Base-by-base conservation (phyloP, 2,888 invertebrate species). In the Cotesia congregata region DNA sequence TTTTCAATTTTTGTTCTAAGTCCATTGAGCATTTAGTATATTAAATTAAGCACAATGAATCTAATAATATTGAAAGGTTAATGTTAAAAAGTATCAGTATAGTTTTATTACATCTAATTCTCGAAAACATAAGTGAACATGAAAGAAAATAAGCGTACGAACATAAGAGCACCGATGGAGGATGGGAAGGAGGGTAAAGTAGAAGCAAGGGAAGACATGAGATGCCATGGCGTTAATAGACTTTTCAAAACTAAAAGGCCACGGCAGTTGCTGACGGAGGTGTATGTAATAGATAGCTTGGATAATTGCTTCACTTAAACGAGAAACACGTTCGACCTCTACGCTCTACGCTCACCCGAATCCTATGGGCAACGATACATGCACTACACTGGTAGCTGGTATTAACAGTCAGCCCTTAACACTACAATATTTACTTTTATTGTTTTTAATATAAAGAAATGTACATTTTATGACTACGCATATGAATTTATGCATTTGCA, bases 291-390 rank as follows among this genome's bases (percentile, higher is more conserved):
- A 86, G 88, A 88, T 87, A 88, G 86, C 86, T 86, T 84, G 85
- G 84, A 85, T 88, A 88, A 88, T 88, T 88, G 88, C 88, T 87
- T 88, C 88, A 88, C 88, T 88, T 88, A 88, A 50, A 88, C 87
- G 87, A 87, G 87, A 88, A 88, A 88, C 88, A 88, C 88, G 82
- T 82, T 82, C 79, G 78, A 80, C 78, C 80, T 75, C 75, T 70
- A 72, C 77, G 67, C 68, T 20, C 38, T 38, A 61, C 50, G 41
- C 61, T 39, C 75, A 41, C 40, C 65, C 50, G 30, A 62, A 15
- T 72, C 67, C 69, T 38, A 59, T 20, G 39, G 50, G 65, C 60
- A 39, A 59, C 74, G 70, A 72, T 59, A 64, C 30, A 75, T 20
- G 68, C 74, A 69, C 74, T 30, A 40, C 65, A 65, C 61, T 68